Percentiles rank a stretch among this genome's conserved stretches.
These are phyloP conservation scores for Fratercula arctica DNA, from an alignment of 2,797 vertebrate species.

Conservation along the genomic window DNA sequence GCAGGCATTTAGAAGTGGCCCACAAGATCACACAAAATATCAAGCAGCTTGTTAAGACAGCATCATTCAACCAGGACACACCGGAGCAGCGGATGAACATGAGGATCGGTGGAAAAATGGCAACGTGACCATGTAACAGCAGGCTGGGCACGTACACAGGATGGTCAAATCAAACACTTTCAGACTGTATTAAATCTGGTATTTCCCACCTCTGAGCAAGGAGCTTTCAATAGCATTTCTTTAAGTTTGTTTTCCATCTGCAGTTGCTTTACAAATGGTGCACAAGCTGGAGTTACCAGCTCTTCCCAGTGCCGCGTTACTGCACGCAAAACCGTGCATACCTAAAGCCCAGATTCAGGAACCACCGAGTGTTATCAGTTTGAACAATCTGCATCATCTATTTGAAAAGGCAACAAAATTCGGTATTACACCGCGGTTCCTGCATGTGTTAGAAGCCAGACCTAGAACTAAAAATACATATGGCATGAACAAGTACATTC, in stretches of 20 bases:
- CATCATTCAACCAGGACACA: neutral
- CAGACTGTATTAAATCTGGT: neutral
- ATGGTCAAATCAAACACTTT: neutral
- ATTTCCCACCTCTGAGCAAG: neutral
- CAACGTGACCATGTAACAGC: neutral
- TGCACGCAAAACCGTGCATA: neutral
- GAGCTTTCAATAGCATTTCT: neutral
- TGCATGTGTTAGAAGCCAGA: conserved; percentile 37
- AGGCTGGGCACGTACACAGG: neutral
- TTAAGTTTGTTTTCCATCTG: neutral
- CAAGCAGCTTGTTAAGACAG: neutral
- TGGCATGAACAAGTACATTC: conserved; percentile 38
- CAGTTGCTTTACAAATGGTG: neutral
- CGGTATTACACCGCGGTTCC: neutral
- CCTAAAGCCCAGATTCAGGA: neutral
- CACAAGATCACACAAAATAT: neutral
- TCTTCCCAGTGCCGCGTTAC: neutral
- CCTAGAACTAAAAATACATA: conserved; percentile 31
- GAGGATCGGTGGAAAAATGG: neutral
- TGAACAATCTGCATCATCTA: conserved; percentile 14
- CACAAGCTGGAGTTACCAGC: neutral
- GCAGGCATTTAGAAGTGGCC: neutral
- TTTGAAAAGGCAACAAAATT: conserved; percentile 28
- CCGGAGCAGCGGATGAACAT: neutral
- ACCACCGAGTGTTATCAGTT: neutral